Evolutionary conservation across 1,140 invertebrate genomes (phyloP), one percentile per base, ranked within the genome.

Genomic region (Cotesia chilonis): DNA sequence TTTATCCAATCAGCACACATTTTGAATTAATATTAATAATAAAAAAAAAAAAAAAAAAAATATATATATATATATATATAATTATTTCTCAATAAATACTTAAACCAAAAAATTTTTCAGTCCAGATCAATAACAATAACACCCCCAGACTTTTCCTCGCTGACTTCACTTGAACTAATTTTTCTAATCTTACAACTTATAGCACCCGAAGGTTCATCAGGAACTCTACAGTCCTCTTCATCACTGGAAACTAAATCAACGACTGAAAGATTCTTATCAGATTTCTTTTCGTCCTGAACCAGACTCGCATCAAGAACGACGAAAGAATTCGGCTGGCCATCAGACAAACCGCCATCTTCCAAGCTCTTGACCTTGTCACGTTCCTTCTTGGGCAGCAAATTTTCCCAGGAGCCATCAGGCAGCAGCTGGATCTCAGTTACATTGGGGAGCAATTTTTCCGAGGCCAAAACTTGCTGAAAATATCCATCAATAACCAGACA

Each of bases 401-500:
- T 92, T 54, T 92, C 93, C 95, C 95, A 98, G 12, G 90, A 93
- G 41, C 96, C 95, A 87, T 97, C 95, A 82, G 94, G 93, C 76
- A 94, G 89, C 63, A 98, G 89, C 77, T 96, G 94, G 76, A 97
- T 95, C 84, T 98, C 95, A 78, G 91, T 92, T 70, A 90, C 91
- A 70, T 94, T 94, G 52, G 86, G 85, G 41, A 90, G 85, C 14
- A 94, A 82, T 70, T 90, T 87, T 6, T 89, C 73, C 0, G 92
- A 93, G 67, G 88, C 89, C 59, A 95, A 83, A 70, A 96, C 93
- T 83, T 95, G 92, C 88, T 94, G 92, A 81, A 96, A 95, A 82
- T 95, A 95, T 89, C 94, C 94, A 84, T 98, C 96, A 79, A 99
- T 96, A 3, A 96, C 92, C 2, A 99, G 88, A 83, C 93, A 93